Percentiles rank a stretch among this genome's conserved stretches.
phyloP scores from a whole-genome alignment of 2,888 invertebrate genomes.

The Apotomis betuletana region DNA sequence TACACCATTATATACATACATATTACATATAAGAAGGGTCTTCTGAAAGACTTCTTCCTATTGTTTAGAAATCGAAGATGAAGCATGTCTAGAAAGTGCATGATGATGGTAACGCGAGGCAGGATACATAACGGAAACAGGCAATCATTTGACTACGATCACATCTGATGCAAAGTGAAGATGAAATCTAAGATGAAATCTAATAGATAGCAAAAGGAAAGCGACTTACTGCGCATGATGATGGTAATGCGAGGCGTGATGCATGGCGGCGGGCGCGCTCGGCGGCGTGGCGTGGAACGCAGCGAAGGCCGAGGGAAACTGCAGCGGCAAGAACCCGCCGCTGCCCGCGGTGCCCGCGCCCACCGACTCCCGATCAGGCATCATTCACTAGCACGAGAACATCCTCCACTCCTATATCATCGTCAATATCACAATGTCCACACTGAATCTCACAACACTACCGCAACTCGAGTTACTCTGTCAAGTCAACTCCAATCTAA shows the following conservation, averaged over 20 bases:
- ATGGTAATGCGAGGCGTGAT: constrained; percentile 82
- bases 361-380: constrained; percentile 82
- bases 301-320: constrained; percentile 83
- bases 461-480: constrained; percentile 41
- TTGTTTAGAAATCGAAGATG: no score
- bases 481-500: constrained; percentile 76
- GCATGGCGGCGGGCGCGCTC: constrained; percentile 84
- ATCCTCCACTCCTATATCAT: constrained; percentile 55
- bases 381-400: constrained; percentile 68
- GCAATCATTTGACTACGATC: no score
- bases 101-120: no score
- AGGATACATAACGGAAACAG: no score
- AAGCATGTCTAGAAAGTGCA: no score
- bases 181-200: no score
- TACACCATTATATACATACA: no score
- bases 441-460: constrained; percentile 17
- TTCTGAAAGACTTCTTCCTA: no score
- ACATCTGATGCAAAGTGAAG: no score
- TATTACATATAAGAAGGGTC: no score
- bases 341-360: constrained; percentile 83
- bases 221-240: constrained; percentile 78
- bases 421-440: constrained; percentile 41
- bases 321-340: constrained; percentile 83
- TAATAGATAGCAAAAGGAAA: not conserved
- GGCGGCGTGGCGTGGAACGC: constrained; percentile 85